Evolutionary conservation across 2,888 invertebrate genomes (phyloP), one percentile per base, ranked within the genome.

Genomic region (Dermolepida albohirtum): DNA sequence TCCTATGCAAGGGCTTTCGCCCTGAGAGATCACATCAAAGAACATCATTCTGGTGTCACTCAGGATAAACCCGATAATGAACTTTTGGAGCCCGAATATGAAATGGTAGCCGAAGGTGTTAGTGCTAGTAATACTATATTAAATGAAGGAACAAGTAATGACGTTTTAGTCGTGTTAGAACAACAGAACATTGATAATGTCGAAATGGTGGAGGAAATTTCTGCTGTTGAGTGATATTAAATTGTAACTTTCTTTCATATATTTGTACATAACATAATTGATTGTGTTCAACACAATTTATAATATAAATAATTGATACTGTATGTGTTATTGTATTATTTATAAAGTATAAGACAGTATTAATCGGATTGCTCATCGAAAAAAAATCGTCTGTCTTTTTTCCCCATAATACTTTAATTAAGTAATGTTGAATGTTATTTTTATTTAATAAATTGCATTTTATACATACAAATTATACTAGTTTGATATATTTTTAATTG

Each of bases 1-100:
- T 89, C 89, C 40, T 93, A 93, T 80, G 92, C 91, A 8, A 85
- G 93, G 2, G 87, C 89, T 0, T 92, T 91, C 82, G 92, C 93
- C 0, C 82, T 93, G 8, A 89, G 89, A 66, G 90, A 91, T 80
- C 93, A 93, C 78, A 82, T 92, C 75, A 89, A 87, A 67, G 88
- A 89, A 50, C 89, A 87, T n/a, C 91, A 91, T 76, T 82, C 59
- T 5, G 69, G 66, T 1, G 64, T 54, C 1, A 29, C 49, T 14
- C 44, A 47, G 10, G 66, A 66, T 10, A 67, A 52, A n/a, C 29
- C 51, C 11, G 66, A 67, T 5, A 62, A 64, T 10, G 69, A 70
- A 22, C 43, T 66, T 6, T 29, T 69, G 22, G 69, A 69, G 12
- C 51, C 54, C 2, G 67, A 70, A 41, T 70, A 67, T 10, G 67